Base-by-base conservation (phyloP, 2,888 invertebrate genomes). In the Dione juno region DNA sequence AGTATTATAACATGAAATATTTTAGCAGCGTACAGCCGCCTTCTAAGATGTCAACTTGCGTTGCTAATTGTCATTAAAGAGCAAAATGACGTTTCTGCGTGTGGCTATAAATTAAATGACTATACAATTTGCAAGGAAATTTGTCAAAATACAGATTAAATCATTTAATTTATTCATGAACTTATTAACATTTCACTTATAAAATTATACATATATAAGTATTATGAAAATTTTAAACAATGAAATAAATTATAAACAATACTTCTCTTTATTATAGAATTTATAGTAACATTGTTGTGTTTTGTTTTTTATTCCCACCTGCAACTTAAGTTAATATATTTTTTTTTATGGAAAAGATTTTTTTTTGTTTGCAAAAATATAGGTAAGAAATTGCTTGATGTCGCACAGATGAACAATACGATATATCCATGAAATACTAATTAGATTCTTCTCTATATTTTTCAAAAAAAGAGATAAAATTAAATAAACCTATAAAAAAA, bases 181-280 rank as follows among this genome's bases (percentile, higher is more conserved):
- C 16, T 11, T 58, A 14, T 21, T 21, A 21, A n/a, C 37, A 11
- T 54, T 16, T 35, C 57, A 57, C 43, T n/a, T 61, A 45, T 35
- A 6, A 37, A 35, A 57, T 57, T 1, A 37, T 37, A 57, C n/a
- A 8, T 54, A 45, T n/a, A 3, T n/a, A 28, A 28, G 3, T 28
- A 28, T 28, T 28, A 28, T 28, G 5, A 28, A 28, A 16, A 54
- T 54, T 11, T 54, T 54, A 5, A 54, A 9, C n/a, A 54, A 54
- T n/a, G n/a, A 35, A 54, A 43, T 14, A 9, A 59, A 45, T 40
- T 37, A 21, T 43, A 59, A 28, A 13, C 28, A 11, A 21, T 43
- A 28, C n/a, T 28, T 41, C 10, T 61, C 6, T 43, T 41, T 43
- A 45, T 61, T 45, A 61, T 61, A 61, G 45, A 45, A 61, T 16